These are phyloP conservation scores for Spheniscus humboldti DNA, from an alignment of 2,797 vertebrate species.

Conservation along the genomic window DNA sequence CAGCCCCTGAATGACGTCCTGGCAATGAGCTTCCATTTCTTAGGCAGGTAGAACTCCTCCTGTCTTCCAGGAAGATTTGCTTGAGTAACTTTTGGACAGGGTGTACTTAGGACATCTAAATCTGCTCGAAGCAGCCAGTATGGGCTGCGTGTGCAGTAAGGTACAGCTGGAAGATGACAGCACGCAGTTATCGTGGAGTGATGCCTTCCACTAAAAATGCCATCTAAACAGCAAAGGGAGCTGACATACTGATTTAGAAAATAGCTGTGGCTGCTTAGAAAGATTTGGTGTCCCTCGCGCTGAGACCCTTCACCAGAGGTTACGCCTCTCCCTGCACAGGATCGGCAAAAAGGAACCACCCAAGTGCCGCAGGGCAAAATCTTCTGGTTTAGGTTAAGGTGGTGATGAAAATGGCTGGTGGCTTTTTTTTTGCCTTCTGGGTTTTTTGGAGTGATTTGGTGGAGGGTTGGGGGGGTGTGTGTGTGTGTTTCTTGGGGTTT, in stretches of 20 bases:
- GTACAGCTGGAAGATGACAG: neutral
- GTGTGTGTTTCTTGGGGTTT: too few species aligned
- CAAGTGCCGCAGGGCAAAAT: fast-evolving
- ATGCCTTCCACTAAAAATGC: neutral
- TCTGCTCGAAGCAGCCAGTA: neutral
- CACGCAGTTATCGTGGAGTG: fast-evolving
- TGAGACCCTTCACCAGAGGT: neutral
- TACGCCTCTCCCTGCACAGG: neutral
- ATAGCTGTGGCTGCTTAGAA: neutral
- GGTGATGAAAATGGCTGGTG: neutral
- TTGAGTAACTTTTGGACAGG: neutral
- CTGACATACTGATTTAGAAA: neutral
- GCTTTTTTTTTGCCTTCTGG: neutral
- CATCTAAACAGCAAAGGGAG: neutral
- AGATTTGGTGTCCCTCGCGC: neutral
- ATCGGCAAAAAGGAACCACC: neutral
- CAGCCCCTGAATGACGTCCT: neutral
- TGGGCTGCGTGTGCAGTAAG: neutral
- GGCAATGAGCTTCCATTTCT: neutral
- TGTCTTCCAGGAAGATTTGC: neutral
- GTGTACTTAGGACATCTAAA: neutral
- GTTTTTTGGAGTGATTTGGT: neutral
- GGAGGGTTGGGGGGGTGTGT: too few species aligned
- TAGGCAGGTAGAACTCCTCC: neutral
- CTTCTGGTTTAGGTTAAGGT: neutral